These are phyloP conservation scores for Molanna angustata DNA, from an alignment of 2,888 invertebrate species.

Conservation along the genomic window DNA sequence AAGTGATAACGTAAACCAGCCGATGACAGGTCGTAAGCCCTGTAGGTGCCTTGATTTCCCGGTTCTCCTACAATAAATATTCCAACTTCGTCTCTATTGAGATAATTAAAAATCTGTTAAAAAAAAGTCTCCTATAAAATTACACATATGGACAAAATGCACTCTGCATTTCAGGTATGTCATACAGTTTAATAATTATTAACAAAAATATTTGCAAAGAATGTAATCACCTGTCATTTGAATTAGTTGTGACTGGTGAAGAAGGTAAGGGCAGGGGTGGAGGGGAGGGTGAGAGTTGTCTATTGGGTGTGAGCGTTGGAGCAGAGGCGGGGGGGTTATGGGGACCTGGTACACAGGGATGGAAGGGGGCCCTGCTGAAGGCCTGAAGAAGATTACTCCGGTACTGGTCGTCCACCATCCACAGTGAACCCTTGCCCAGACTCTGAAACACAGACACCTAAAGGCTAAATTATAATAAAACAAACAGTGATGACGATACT, in stretches of 20 bases:
- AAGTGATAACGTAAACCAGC: too few species aligned
- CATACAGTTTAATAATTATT: too few species aligned
- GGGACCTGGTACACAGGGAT: slow-evolving; percentile 60
- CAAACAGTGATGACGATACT: background rate
- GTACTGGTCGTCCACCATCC: slow-evolving; percentile 94
- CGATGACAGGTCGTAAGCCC: too few species aligned
- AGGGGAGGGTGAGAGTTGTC: slow-evolving; percentile 6
- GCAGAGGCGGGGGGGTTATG: slow-evolving; percentile 39
- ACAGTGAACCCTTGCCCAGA: slow-evolving; percentile 90
- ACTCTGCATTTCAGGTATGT: too few species aligned
- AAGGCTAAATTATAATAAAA: slow-evolving; percentile 29
- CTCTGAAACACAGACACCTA: too few species aligned
- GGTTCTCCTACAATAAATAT: too few species aligned
- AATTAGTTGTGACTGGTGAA: background rate
- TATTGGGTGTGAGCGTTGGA: slow-evolving; percentile 31
- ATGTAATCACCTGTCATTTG: slow-evolving; percentile 10
- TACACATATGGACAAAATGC: too few species aligned
- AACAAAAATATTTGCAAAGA: too few species aligned
- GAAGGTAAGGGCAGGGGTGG: background rate
- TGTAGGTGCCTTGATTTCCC: too few species aligned
- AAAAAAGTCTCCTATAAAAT: too few species aligned
- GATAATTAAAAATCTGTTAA: too few species aligned
- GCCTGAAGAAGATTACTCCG: slow-evolving; percentile 87
- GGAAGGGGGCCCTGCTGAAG: slow-evolving; percentile 83
- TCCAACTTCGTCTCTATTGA: too few species aligned